phyloP scores from a whole-genome alignment of 2,797 vertebrate species.

The Oophaga sylvatica region DNA sequence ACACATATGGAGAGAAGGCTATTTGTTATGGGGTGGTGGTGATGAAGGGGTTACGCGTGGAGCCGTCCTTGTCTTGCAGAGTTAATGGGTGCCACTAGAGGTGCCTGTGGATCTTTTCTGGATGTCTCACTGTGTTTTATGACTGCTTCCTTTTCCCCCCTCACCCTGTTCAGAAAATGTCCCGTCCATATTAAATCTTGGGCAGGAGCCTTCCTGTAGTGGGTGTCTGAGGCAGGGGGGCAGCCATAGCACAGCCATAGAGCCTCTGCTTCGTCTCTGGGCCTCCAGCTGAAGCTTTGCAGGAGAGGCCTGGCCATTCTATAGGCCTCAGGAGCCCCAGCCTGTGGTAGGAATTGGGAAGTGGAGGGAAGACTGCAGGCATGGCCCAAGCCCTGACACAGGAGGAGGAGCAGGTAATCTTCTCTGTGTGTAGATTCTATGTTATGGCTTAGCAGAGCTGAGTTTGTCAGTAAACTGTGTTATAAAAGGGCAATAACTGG shows the following conservation, averaged over 20 bases:
- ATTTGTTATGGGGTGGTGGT: background rate
- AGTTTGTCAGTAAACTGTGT: background rate
- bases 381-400: constrained; percentile 89
- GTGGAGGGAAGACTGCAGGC: constrained; percentile 61
- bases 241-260: background rate
- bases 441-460: background rate
- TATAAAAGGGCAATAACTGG: no score
- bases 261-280: background rate
- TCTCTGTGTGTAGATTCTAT: background rate
- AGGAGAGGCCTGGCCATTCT: background rate
- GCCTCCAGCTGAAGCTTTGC: background rate
- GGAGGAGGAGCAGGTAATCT: constrained; percentile 92
- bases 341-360: constrained; percentile 34
- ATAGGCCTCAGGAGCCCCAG: constrained; percentile 56
- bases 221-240: background rate
- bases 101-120: constrained; percentile 19
- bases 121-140: constrained; percentile 28
- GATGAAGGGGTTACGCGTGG: background rate
- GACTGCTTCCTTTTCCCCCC: constrained; percentile 50
- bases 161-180: constrained; percentile 45
- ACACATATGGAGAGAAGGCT: no score
- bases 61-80: constrained; percentile 18
- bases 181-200: constrained; percentile 37
- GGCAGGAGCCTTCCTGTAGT: constrained; percentile 8
- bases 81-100: constrained; percentile 48